A percentile compares a stretch with the other conserved stretches of the same genome.
Evolutionary conservation across 92 coral and sea anemone genomes (phyloP).

Genomic region (Heliopora coerulea): DNA sequence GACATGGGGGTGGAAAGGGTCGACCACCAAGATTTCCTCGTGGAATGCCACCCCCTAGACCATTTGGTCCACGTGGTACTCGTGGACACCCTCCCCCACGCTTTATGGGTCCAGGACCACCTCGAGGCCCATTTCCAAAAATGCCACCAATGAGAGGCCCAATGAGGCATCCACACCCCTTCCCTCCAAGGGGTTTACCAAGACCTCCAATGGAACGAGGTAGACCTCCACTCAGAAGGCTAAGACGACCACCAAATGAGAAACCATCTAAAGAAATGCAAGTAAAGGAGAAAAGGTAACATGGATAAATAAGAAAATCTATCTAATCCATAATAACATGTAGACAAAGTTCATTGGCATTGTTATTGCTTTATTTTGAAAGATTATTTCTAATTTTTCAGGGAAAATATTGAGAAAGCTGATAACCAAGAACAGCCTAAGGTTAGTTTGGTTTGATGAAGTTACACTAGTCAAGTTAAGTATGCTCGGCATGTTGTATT

Average conservation of each 20-base stretch:
- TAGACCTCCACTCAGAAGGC: background rate
- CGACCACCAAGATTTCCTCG: constrained; percentile 6
- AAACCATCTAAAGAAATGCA: background rate
- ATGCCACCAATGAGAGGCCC: constrained; percentile 21
- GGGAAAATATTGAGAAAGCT: background rate
- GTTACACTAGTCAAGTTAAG: background rate
- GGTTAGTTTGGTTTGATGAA: constrained; percentile 3
- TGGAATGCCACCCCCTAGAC: constrained; percentile 2
- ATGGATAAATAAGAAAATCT: background rate
- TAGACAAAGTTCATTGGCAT: background rate
- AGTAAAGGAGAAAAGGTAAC: background rate
- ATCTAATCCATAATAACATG: background rate
- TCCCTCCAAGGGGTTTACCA: background rate
- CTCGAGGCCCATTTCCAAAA: background rate
- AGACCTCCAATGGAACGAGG: background rate
- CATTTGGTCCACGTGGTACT: constrained; percentile 1
- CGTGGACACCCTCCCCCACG: constrained; percentile 19
- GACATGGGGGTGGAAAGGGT: constrained; percentile 24
- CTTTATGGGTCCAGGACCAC: constrained; percentile 30
- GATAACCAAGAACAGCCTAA: background rate
- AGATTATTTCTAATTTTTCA: background rate
- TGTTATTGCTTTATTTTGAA: background rate
- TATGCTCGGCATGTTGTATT: too few relatives aligned
- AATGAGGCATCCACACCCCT: constrained; percentile 15
- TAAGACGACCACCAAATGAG: constrained; percentile 12